These are phyloP conservation scores for Hydrozoanthus tunicans DNA, from an alignment of 64 coral and sea anemone genomes.

Conservation along the genomic window DNA sequence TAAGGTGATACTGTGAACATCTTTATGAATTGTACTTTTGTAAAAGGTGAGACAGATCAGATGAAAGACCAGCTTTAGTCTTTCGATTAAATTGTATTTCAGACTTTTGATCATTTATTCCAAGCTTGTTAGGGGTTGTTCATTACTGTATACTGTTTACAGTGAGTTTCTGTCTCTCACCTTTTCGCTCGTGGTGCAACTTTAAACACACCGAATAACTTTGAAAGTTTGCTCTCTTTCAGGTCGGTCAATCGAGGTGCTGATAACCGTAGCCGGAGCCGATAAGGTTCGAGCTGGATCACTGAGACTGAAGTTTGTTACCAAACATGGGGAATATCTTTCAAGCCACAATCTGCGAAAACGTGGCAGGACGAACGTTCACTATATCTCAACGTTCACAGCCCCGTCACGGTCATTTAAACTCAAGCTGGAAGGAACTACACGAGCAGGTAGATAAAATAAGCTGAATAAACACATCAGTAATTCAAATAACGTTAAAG, in stretches of 20 bases:
- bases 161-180: not conserved
- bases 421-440: constrained; percentile 62
- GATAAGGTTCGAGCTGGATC: constrained; percentile 58
- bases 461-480: not conserved
- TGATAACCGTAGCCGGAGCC: constrained; percentile 72
- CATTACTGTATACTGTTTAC: no score
- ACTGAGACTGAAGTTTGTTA: constrained; percentile 68
- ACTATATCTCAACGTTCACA: constrained; percentile 62
- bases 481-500: not conserved
- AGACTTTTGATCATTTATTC: no score
- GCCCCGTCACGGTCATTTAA: constrained; percentile 49
- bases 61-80: no score
- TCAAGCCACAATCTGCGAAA: constrained; percentile 45
- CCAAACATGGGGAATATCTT: constrained; percentile 50
- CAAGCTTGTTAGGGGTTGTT: no score
- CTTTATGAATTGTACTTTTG: no score
- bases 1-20: no score
- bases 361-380: constrained; percentile 29
- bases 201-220: not conserved
- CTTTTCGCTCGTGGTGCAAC: not conserved
- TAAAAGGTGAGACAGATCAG: no score
- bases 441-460: not conserved
- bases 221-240: not conserved
- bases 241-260: not conserved
- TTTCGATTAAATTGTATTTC: no score